These are phyloP conservation scores for Drosophila jambulina DNA, from an alignment of 1,140 invertebrate genomes.

Conservation along the genomic window DNA sequence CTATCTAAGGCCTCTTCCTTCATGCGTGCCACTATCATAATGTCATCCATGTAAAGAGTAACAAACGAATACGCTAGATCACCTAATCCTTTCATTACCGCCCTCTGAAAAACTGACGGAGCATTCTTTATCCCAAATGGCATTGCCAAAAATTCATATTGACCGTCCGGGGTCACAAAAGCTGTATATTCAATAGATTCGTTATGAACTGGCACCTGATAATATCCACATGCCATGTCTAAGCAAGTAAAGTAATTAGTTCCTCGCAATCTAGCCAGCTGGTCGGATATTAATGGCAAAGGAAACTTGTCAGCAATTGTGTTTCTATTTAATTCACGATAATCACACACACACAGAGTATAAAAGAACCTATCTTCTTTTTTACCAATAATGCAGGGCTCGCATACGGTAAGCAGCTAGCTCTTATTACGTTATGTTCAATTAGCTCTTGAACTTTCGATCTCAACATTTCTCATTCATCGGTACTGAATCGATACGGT, in stretches of 20 bases:
- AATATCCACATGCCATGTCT: too few species aligned
- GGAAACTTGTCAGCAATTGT: slow-evolving; percentile 10
- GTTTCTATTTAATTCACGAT: slow-evolving; percentile 19
- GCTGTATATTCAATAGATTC: too few species aligned
- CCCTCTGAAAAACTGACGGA: too few species aligned
- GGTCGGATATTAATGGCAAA: slow-evolving; percentile 8
- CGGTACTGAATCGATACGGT: slow-evolving; percentile 10
- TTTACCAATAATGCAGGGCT: slow-evolving; percentile 23
- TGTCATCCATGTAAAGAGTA: slow-evolving; percentile 15
- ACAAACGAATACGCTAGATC: slow-evolving; percentile 2
- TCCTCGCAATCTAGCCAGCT: slow-evolving; percentile 11
- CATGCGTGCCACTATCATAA: slow-evolving; percentile 8
- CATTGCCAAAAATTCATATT: too few species aligned
- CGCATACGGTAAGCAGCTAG: slow-evolving; percentile 9
- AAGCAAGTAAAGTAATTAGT: slow-evolving; percentile 16
- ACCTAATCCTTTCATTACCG: too few species aligned
- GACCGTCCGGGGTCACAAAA: too few species aligned
- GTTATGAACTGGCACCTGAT: too few species aligned
- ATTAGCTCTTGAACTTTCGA: slow-evolving; percentile 10
- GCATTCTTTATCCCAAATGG: too few species aligned
- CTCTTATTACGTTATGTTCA: slow-evolving; percentile 20
- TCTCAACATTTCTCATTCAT: slow-evolving; percentile 11
- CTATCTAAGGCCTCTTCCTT: neutral
- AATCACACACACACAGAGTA: slow-evolving; percentile 18
- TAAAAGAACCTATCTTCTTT: slow-evolving; percentile 10